Evolutionary conservation across 1,140 invertebrate species (phyloP).

Genomic region (Drosophila melanica): DNA sequence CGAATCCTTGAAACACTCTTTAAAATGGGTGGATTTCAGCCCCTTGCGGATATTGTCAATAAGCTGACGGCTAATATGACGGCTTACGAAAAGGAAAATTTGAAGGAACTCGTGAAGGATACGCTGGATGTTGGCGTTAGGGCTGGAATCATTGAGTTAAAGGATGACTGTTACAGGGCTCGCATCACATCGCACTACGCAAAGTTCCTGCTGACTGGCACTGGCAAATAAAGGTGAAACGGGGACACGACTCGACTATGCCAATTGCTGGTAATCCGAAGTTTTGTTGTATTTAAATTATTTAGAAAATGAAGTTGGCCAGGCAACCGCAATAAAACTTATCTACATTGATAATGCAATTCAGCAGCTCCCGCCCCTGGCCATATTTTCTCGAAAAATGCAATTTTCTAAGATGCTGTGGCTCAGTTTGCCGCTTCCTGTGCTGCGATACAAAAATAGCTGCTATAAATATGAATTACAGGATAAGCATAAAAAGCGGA

Average conservation of each 20-base stretch:
- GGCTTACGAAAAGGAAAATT: no score
- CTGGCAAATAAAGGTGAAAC: no score
- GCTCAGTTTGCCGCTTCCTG: conserved; percentile 58
- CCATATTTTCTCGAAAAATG: conserved; percentile 53
- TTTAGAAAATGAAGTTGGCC: not conserved
- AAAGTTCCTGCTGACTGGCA: no score
- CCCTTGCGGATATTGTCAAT: no score
- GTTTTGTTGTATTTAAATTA: conserved; percentile 1
- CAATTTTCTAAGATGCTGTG: conserved; percentile 69
- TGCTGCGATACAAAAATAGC: conserved; percentile 72
- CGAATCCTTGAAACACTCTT: no score
- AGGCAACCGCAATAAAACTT: conserved; percentile 50
- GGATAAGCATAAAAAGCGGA: conserved; percentile 82
- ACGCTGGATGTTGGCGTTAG: no score
- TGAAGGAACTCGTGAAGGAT: no score
- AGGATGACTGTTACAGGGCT: no score
- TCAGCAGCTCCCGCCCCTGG: conserved; percentile 14
- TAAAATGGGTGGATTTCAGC: no score
- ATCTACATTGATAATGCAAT: conserved; percentile 59
- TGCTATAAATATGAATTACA: conserved; percentile 83
- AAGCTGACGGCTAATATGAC: no score
- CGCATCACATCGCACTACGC: no score
- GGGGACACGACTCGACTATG: not conserved
- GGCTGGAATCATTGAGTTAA: no score
- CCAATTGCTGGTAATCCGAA: not conserved